phyloP scores from a whole-genome alignment of 2,888 invertebrate species.

The Reticulitermes lucifugus region DNA sequence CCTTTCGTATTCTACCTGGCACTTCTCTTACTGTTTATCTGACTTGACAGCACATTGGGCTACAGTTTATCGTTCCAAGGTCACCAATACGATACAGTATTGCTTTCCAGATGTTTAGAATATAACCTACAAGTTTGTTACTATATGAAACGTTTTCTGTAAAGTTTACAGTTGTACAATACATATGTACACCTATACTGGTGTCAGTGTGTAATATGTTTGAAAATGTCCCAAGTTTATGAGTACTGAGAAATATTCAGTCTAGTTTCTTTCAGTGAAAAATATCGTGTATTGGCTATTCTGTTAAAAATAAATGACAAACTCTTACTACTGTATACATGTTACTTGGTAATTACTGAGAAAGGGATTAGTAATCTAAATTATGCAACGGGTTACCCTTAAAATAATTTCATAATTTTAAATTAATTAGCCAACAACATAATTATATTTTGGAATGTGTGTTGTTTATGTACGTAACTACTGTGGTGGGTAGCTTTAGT shows the following conservation, averaged over 20 bases:
- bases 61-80: not conserved
- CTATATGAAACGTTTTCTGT: no score
- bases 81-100: not conserved
- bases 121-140: no score
- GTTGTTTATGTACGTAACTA: not conserved
- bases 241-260: no score
- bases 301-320: not conserved
- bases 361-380: not conserved
- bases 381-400: not conserved
- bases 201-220: no score
- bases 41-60: not conserved
- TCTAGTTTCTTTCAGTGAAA: no score
- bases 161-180: no score
- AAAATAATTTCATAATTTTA: not conserved
- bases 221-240: no score
- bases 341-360: not conserved
- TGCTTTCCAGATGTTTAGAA: no score
- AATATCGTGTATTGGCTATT: not conserved
- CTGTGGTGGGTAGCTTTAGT: not conserved
- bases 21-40: not conserved
- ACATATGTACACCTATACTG: no score
- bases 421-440: not conserved
- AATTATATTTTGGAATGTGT: not conserved
- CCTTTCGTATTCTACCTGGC: not conserved
- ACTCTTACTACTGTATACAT: not conserved